These are phyloP conservation scores for Microctonus hyperodae DNA, from an alignment of 2,888 invertebrate genomes.

Conservation along the genomic window DNA sequence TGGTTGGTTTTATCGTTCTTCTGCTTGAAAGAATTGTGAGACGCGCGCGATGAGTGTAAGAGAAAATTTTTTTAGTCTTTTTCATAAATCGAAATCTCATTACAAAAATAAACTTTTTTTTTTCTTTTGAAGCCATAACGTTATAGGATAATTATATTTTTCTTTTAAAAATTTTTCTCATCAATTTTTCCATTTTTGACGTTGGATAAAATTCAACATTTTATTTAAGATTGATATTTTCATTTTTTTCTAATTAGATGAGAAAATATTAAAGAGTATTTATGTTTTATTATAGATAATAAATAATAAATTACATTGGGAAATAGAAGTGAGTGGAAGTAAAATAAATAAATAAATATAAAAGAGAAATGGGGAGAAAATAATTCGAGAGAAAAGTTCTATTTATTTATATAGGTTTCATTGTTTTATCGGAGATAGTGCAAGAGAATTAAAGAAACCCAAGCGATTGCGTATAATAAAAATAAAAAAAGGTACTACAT, in stretches of 20 bases:
- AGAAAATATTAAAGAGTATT: not conserved
- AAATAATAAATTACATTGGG: not conserved
- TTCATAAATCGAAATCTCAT: not conserved
- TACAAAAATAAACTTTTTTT: not conserved
- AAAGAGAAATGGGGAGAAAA: not conserved
- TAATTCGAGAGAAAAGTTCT: constrained; percentile 18
- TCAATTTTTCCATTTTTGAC: no score
- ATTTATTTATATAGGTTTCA: not conserved
- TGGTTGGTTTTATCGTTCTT: not conserved
- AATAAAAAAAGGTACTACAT: constrained; percentile 3
- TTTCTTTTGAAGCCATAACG: no score
- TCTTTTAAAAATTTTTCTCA: no score
- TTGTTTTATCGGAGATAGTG: constrained; percentile 23
- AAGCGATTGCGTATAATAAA: not conserved
- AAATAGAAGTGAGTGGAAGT: not conserved
- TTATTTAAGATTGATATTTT: no score
- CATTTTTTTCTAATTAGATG: no score
- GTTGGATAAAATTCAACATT: no score
- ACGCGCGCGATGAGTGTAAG: no score
- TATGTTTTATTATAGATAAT: not conserved
- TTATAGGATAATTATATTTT: no score
- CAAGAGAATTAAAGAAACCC: constrained; percentile 23
- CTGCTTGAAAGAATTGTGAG: not conserved
- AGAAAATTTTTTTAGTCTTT: not conserved
- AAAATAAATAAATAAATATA: not conserved